phyloP scores from a whole-genome alignment of 2,797 vertebrate species.

The Dromococcyx pavoninus region DNA sequence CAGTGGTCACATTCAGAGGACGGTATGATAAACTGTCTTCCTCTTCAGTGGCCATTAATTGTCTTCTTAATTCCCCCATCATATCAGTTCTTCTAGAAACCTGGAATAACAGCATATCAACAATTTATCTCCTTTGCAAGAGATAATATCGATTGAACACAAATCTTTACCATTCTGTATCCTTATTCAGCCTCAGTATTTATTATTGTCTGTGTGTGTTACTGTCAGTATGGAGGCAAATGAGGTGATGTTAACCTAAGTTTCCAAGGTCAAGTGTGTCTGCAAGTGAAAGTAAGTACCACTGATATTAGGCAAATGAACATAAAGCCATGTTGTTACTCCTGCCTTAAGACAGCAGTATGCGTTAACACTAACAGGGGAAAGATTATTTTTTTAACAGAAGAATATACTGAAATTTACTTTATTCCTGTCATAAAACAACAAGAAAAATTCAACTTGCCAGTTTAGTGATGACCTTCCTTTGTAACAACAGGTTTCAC shows the following conservation, averaged over 20 bases:
- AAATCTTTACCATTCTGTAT: neutral
- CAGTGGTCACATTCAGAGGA: conserved; percentile 69
- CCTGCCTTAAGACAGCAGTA: neutral
- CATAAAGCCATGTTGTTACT: neutral
- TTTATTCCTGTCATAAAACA: neutral
- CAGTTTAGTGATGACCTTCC: neutral
- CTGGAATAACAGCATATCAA: conserved; percentile 51
- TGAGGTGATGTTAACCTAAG: neutral
- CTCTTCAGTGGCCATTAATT: conserved; percentile 57
- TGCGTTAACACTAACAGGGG: neutral
- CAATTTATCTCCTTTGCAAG: neutral
- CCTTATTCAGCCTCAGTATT: neutral
- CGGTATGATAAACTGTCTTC: conserved; percentile 25
- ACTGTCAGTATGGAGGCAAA: neutral
- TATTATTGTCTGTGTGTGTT: neutral
- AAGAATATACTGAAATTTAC: neutral
- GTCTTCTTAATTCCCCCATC: conserved; percentile 31
- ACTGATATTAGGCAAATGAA: neutral
- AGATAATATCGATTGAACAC: neutral
- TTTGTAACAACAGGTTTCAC: neutral
- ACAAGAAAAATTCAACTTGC: neutral
- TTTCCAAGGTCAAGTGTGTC: neutral
- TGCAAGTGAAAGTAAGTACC: neutral
- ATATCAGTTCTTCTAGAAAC: conserved; percentile 37
- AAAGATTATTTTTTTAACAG: neutral